Conservation (phyloP, 2,113 vertebrate species). For the Myotis brandtii region DNA sequence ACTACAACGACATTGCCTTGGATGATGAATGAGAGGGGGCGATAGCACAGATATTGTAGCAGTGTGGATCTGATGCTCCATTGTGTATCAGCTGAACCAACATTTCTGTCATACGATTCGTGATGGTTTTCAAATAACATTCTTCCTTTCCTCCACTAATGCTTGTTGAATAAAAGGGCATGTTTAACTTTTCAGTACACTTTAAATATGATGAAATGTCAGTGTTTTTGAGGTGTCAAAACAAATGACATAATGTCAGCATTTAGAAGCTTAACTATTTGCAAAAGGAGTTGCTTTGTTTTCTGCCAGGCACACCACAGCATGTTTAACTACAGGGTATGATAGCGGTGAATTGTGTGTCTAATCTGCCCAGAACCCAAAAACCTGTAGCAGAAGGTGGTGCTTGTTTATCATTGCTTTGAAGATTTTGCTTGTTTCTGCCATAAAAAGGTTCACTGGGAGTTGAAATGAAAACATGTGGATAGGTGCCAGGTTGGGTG, state of each 20-base stretch:
- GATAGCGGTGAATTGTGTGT: accelerated
- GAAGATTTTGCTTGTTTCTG: not conserved
- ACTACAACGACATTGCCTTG: not conserved
- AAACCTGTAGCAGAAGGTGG: not conserved
- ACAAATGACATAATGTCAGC: conserved; percentile 72
- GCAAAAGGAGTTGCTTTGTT: conserved; percentile 23
- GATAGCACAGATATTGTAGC: not conserved
- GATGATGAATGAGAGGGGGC: not conserved
- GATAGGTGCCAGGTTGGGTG: not conserved
- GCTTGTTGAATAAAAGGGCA: conserved; percentile 55
- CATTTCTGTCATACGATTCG: conserved; percentile 68
- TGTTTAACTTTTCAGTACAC: conserved; percentile 70
- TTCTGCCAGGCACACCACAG: not conserved
- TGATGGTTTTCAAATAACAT: conserved; percentile 66
- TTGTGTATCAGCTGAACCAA: conserved; percentile 17
- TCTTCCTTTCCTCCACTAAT: conserved; percentile 62
- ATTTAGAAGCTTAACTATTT: conserved; percentile 50
- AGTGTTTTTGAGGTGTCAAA: conserved; percentile 68
- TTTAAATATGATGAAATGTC: conserved; percentile 69
- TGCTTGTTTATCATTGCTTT: not conserved
- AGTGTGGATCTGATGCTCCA: conserved; percentile 32
- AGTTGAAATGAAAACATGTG: not conserved
- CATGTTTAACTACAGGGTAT: not conserved
- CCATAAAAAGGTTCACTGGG: not conserved
- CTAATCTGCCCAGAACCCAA: not conserved